These are phyloP conservation scores for Sturnira hondurensis DNA, from an alignment of 2,113 vertebrate species.

Conservation along the genomic window DNA sequence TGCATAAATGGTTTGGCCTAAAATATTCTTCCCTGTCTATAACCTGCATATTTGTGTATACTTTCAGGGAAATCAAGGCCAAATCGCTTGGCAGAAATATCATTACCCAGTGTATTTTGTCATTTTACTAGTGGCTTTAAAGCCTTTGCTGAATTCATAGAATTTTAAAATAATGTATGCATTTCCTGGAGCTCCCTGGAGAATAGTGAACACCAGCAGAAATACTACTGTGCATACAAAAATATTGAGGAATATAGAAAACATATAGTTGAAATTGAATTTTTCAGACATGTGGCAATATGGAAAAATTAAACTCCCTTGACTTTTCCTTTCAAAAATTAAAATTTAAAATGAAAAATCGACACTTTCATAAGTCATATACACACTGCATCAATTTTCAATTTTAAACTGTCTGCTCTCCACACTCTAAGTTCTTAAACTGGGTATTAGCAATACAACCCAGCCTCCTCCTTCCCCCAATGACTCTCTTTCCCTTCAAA, in stretches of 20 bases:
- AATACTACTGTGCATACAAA: background rate
- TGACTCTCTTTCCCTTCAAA: background rate
- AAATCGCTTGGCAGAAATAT: conserved; percentile 5
- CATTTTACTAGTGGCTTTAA: background rate
- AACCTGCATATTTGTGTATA: background rate
- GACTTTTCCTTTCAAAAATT: background rate
- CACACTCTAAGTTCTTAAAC: background rate
- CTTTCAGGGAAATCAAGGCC: conserved; percentile 13
- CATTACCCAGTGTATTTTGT: background rate
- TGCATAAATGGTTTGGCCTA: conserved; percentile 5
- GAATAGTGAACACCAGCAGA: background rate
- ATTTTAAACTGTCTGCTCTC: background rate
- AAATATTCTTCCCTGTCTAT: background rate
- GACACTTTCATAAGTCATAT: background rate
- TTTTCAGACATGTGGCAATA: background rate
- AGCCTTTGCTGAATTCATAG: background rate
- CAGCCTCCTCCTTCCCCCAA: accelerated
- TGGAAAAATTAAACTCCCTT: background rate
- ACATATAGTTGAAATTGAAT: background rate
- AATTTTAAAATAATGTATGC: conserved; percentile 24
- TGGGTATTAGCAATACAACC: background rate
- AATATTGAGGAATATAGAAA: background rate
- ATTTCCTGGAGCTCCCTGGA: background rate
- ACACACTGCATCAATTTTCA: accelerated
- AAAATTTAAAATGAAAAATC: background rate